phyloP scores from a whole-genome alignment of 2,113 vertebrate genomes.

The Marmota monax region DNA sequence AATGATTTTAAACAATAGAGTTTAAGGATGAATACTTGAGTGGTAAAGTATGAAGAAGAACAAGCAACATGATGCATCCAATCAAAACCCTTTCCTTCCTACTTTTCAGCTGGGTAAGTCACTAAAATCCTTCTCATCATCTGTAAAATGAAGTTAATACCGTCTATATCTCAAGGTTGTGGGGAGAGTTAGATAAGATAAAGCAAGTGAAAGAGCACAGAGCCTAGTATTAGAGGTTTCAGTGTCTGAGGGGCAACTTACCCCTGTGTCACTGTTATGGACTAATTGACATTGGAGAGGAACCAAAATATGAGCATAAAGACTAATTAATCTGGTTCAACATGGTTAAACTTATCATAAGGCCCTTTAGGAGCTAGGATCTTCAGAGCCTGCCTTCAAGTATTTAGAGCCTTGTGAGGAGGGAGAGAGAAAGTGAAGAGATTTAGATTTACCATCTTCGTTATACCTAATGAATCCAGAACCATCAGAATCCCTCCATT shows the following conservation, averaged over 20 bases:
- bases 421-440: neutral
- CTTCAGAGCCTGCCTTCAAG: neutral
- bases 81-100: neutral
- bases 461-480: neutral
- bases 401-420: neutral
- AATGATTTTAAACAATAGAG: neutral
- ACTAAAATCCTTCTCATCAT: neutral
- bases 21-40: neutral
- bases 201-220: neutral
- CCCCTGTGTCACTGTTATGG: neutral
- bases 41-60: neutral
- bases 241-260: neutral
- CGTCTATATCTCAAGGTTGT: neutral
- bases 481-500: constrained; percentile 10
- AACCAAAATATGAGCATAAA: neutral
- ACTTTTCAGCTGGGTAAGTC: neutral
- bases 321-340: neutral
- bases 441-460: neutral
- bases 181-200: neutral
- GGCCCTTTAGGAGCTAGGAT: neutral
- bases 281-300: neutral
- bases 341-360: neutral
- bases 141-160: neutral
- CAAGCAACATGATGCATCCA: neutral
- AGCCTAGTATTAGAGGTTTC: neutral